Evolutionary conservation across 2,113 vertebrate species (phyloP).

Genomic region (Forbesichthys papilliferus): DNA sequence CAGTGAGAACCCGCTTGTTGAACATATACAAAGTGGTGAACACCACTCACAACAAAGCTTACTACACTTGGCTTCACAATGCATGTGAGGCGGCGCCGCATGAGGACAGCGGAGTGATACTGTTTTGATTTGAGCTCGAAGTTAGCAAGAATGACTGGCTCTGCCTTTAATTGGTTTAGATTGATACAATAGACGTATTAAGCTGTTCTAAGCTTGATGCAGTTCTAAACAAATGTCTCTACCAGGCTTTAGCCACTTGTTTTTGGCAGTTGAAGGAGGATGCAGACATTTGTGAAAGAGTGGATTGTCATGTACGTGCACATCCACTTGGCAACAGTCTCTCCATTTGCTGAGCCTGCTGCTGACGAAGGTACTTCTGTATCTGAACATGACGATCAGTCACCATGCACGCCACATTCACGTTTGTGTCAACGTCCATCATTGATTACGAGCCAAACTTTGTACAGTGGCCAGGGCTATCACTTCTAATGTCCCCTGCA

Average conservation of each 20-base stretch:
- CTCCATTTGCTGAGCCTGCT: conserved; percentile 2
- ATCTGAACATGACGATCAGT: conserved; percentile 10
- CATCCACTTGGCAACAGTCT: neutral
- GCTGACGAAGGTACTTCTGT: conserved; percentile 9
- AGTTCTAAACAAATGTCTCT: too few species aligned
- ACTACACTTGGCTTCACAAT: too few species aligned
- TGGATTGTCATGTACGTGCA: conserved; percentile 17
- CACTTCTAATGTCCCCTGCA: neutral
- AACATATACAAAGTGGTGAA: too few species aligned
- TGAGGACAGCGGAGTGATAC: too few species aligned
- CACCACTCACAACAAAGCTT: too few species aligned
- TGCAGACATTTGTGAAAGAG: neutral
- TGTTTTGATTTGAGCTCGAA: too few species aligned
- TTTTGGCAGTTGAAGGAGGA: neutral
- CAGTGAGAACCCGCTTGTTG: conserved; percentile 17
- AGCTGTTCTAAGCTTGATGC: too few species aligned
- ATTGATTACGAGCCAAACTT: neutral
- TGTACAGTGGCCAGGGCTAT: conserved; percentile 4
- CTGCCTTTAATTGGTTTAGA: too few species aligned
- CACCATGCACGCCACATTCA: conserved; percentile 9
- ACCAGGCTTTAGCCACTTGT: neutral
- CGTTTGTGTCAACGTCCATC: conserved; percentile 15
- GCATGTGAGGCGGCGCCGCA: too few species aligned
- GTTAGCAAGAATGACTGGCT: too few species aligned
- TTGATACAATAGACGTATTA: too few species aligned